A percentile compares a stretch with the other conserved stretches of the same genome.
phyloP scores from a whole-genome alignment of 2,113 vertebrate species.

The Podarcis muralis region DNA sequence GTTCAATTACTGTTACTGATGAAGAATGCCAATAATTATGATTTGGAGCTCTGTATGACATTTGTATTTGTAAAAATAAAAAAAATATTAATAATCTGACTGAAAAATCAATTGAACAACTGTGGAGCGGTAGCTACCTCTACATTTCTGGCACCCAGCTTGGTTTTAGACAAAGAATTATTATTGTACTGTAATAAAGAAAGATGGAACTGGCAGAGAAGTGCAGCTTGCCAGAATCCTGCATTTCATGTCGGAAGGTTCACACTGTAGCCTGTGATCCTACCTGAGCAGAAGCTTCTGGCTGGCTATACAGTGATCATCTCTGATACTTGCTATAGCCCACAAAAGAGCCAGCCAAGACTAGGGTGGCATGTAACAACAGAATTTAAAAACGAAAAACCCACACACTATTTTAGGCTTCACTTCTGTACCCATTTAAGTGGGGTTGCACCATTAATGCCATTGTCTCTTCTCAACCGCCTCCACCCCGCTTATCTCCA shows the following conservation, averaged over 20 bases:
- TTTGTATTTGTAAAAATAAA: constrained; percentile 46
- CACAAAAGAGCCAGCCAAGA: not conserved
- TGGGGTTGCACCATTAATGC: too few species aligned
- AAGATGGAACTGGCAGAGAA: not conserved
- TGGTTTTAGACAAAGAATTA: not conserved
- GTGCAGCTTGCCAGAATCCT: not conserved
- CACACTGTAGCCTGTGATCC: too few species aligned
- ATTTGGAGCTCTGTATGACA: constrained; percentile 36
- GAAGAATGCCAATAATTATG: constrained; percentile 58
- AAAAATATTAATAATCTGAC: not conserved
- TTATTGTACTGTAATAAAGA: not conserved
- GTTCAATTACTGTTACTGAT: constrained; percentile 55
- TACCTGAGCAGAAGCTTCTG: not conserved
- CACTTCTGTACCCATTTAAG: too few species aligned
- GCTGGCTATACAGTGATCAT: not conserved
- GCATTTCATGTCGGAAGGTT: not conserved
- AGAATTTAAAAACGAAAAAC: too few species aligned
- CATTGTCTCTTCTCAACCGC: too few species aligned
- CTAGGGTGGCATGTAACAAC: too few species aligned
- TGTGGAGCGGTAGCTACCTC: not conserved
- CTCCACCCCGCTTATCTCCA: too few species aligned
- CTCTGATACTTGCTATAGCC: not conserved
- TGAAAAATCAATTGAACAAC: constrained; percentile 37
- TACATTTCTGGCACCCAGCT: not conserved
- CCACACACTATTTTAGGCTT: too few species aligned